Evolutionary conservation across 2,113 vertebrate genomes (phyloP).

Genomic region (Percopsis transmontana): DNA sequence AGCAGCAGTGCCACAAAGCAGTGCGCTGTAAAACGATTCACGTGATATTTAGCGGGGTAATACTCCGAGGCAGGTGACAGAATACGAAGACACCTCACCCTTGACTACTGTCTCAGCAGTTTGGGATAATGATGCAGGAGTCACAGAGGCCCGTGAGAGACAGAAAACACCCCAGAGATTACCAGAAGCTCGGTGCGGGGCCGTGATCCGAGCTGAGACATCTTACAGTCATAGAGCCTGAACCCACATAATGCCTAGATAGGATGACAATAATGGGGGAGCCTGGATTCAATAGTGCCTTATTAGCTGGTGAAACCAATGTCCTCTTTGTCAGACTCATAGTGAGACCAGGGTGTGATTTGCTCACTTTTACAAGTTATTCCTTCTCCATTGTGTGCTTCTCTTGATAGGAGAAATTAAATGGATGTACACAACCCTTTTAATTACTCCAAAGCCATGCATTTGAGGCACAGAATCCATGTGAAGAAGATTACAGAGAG

Average conservation of each 20-base stretch:
- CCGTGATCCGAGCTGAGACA: constrained; percentile 32
- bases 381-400: not conserved
- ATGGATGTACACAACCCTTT: too few relatives aligned
- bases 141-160: constrained; percentile 20
- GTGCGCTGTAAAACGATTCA: constrained; percentile 16
- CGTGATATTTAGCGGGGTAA: constrained; percentile 26
- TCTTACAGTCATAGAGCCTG: constrained; percentile 9
- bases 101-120: constrained; percentile 21
- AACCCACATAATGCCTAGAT: constrained; percentile 2
- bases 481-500: too few relatives aligned
- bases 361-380: not conserved
- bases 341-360: not conserved
- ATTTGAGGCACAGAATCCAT: too few relatives aligned
- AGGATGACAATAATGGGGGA: not conserved
- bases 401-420: too few relatives aligned
- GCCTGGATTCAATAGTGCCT: not conserved
- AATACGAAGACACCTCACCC: constrained; percentile 20
- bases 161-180: constrained; percentile 36
- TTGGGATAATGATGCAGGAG: constrained; percentile 28
- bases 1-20: not conserved
- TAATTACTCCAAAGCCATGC: too few relatives aligned
- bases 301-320: not conserved
- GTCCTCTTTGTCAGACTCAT: not conserved
- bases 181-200: constrained; percentile 5
- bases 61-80: constrained; percentile 7